Conservation (phyloP, 2,888 invertebrate species). For the Thymelicus lineola region DNA sequence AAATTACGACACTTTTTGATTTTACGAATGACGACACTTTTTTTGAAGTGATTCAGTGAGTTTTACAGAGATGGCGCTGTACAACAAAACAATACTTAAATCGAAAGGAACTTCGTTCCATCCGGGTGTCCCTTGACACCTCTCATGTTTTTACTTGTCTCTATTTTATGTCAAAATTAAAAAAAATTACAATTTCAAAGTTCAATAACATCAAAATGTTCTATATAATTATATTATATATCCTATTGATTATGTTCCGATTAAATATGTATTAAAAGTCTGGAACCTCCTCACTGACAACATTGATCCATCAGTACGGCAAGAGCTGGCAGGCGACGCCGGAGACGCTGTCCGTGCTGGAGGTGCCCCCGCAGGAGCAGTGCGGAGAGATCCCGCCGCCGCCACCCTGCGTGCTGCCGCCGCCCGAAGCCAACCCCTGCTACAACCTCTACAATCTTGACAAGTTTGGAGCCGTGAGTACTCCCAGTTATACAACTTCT, state of each 20-base stretch:
- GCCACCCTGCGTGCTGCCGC: conserved; percentile 79
- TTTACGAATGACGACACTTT: no score
- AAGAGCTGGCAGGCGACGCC: conserved; percentile 85
- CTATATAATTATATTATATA: no score
- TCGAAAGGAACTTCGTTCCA: no score
- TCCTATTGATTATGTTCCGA: neutral
- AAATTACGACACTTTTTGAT: no score
- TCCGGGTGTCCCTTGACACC: no score
- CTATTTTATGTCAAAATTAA: no score
- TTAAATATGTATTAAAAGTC: neutral
- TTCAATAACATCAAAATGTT: no score
- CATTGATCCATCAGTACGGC: conserved; percentile 64
- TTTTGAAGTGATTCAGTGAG: no score
- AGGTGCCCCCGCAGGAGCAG: conserved; percentile 72
- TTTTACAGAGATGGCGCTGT: no score
- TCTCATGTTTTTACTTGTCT: no score
- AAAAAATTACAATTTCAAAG: no score
- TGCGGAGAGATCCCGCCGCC: conserved; percentile 73
- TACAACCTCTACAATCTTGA: conserved; percentile 80
- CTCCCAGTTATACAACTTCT: neutral
- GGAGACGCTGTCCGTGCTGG: conserved; percentile 69
- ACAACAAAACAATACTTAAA: no score
- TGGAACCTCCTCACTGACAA: neutral
- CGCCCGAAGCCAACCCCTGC: conserved; percentile 88
- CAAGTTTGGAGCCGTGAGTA: conserved; percentile 70